phyloP scores from a whole-genome alignment of 1,140 invertebrate species.

The Drosophila chauvacae region DNA sequence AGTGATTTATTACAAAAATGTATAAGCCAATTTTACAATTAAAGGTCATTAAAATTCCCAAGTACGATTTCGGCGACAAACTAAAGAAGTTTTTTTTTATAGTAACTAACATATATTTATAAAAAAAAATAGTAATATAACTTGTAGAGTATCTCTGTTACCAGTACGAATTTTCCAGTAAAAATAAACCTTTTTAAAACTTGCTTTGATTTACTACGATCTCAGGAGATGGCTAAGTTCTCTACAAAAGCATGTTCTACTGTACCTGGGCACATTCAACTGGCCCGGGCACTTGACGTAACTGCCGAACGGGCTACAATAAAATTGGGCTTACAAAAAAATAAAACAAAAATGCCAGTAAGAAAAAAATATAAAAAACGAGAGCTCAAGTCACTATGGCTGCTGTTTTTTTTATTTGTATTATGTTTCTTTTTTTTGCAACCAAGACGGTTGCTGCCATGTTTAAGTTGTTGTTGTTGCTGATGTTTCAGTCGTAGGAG shows the following conservation, averaged over 20 bases:
- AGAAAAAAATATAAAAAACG: slow-evolving; percentile 13
- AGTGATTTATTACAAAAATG: not conserved
- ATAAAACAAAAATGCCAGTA: slow-evolving; percentile 5
- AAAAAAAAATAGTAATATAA: too few species aligned
- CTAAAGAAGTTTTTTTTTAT: not conserved
- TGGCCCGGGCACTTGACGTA: slow-evolving; percentile 38
- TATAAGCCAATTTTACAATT: not conserved
- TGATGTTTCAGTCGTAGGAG: slow-evolving; percentile 24
- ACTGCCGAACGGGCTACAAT: slow-evolving; percentile 18
- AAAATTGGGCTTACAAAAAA: not conserved
- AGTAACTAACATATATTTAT: too few species aligned
- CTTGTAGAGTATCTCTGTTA: too few species aligned
- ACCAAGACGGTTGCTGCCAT: slow-evolving; percentile 7
- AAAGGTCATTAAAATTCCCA: not conserved
- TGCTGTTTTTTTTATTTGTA: not conserved
- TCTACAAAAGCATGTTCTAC: not conserved
- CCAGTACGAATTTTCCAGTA: not conserved
- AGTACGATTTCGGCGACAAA: not conserved
- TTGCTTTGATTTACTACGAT: not conserved
- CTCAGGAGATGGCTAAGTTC: too few species aligned
- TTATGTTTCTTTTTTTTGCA: not conserved
- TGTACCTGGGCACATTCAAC: slow-evolving; percentile 15
- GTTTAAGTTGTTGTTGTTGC: not conserved
- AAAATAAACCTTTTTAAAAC: not conserved
- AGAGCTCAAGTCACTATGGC: slow-evolving; percentile 24